phyloP scores from a whole-genome alignment of 1,140 invertebrate species.

The Papilio dardanus region DNA sequence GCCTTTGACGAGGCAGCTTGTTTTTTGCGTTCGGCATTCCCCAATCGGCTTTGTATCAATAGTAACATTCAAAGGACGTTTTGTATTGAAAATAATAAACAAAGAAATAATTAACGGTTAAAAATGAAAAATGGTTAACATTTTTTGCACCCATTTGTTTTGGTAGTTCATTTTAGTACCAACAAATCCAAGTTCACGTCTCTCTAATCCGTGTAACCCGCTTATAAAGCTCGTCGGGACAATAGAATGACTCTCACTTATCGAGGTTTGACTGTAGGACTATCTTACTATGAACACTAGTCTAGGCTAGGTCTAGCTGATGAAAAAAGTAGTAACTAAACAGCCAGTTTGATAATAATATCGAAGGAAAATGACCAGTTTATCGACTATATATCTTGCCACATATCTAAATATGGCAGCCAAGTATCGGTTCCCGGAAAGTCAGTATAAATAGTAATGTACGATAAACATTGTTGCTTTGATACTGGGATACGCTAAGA shows the following conservation, averaged over 20 bases:
- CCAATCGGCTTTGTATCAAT: slow-evolving; percentile 18
- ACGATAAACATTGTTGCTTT: slow-evolving; percentile 3
- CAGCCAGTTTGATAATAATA: background rate
- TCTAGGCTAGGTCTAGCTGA: too few species aligned
- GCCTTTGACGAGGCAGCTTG: slow-evolving; percentile 10
- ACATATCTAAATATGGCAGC: background rate
- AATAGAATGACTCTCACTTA: too few species aligned
- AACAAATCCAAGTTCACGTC: too few species aligned
- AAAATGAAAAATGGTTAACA: background rate
- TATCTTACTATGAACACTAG: too few species aligned
- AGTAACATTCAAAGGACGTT: slow-evolving; percentile 1
- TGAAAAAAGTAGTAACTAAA: too few species aligned
- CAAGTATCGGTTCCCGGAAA: background rate
- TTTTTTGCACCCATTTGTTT: too few species aligned
- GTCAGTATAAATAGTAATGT: background rate
- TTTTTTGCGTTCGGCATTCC: slow-evolving; percentile 1
- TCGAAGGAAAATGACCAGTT: background rate
- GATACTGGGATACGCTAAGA: background rate
- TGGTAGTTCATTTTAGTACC: too few species aligned
- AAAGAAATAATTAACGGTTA: background rate
- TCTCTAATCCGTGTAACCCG: too few species aligned
- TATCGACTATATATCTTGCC: background rate
- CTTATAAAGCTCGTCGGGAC: too few species aligned
- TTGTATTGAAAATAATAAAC: background rate
- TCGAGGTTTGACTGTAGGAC: too few species aligned